phyloP scores from a whole-genome alignment of 1,140 invertebrate genomes.

The Zaprionus kolodkinae region DNA sequence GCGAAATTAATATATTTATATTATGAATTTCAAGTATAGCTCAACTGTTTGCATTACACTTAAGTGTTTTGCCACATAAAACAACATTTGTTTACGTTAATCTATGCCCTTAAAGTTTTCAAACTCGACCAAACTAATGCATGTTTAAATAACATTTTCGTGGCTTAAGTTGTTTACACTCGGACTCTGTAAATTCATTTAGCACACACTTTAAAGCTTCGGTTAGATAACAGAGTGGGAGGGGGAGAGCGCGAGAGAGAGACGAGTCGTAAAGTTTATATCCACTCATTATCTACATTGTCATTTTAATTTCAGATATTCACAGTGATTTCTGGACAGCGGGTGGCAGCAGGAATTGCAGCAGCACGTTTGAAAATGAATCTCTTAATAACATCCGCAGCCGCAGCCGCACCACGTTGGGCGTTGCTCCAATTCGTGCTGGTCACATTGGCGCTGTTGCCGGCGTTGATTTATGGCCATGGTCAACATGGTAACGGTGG shows the following conservation, averaged over 20 bases:
- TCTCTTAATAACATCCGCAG: slow-evolving; percentile 40
- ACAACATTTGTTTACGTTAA: slow-evolving; percentile 5
- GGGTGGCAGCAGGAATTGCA: slow-evolving; percentile 2
- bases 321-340: slow-evolving; percentile 19
- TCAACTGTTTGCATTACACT: not conserved
- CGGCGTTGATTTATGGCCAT: slow-evolving; percentile 56
- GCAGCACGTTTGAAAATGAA: slow-evolving; percentile 55
- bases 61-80: slow-evolving; percentile 2
- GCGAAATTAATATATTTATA: not conserved
- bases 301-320: slow-evolving; percentile 30
- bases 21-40: not conserved
- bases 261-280: not conserved
- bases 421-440: slow-evolving; percentile 42
- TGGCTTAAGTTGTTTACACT: not conserved
- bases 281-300: slow-evolving; percentile 33
- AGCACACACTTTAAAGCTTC: slow-evolving; percentile 17
- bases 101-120: not conserved
- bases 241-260: not conserved
- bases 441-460: slow-evolving; percentile 40
- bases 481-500: slow-evolving; percentile 31
- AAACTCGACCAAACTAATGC: not conserved
- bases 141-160: slow-evolving; percentile 2
- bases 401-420: slow-evolving; percentile 13
- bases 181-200: slow-evolving; percentile 11
- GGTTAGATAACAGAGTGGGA: not conserved